Evolutionary conservation across 1,140 invertebrate species (phyloP), one percentile per base, ranked within the genome.

Genomic region (Gonioctena quinquepunctata): DNA sequence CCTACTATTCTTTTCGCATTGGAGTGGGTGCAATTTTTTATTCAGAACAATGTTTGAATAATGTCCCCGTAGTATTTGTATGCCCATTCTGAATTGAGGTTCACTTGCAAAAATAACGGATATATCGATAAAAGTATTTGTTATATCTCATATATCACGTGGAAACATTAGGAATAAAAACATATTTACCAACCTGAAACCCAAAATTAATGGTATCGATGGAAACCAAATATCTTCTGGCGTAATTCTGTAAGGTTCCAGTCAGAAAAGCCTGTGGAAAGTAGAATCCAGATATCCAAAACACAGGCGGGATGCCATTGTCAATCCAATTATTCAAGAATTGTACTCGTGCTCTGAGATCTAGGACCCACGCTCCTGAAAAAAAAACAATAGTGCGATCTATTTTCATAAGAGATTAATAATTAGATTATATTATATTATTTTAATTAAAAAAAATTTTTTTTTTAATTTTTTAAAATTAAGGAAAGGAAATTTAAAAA

Each of bases 261-360:
- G 93, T 95, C 13, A 96, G 85, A 83, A 95, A 94, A 1, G 92
- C 92, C 84, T 95, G 93, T 2, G 93, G 93, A 82, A 94, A 94
- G 83, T 91, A 95, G 81, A 95, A 93, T 1, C 92, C 93, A 0
- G 92, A 93, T 60, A 95, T 92, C 93, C 93, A 95, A 81, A 94
- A 94, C 26, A 90, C 88, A 8, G 85, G 75, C 0, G 93, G 92
- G 68, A 91, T 90, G 19, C 92, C 92, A 6, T 86, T 75, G 6
- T 89, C 84, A 4, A 88, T 87, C 93, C 93, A 95, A 18, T 86
- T 81, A 42, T 87, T 84, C 72, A 94, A 84, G 82, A 88, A 93
- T 75, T 87, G 84, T 80, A 89, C 86, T 76, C 89, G 84, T 5
- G 83, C 83, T 8, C 85, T 84, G 16, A 90, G 78, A 76, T 91